Percentiles rank a stretch among this genome's conserved stretches.
Conservation (phyloP, 1,140 invertebrate species). For the Latrodectus geometricus region DNA sequence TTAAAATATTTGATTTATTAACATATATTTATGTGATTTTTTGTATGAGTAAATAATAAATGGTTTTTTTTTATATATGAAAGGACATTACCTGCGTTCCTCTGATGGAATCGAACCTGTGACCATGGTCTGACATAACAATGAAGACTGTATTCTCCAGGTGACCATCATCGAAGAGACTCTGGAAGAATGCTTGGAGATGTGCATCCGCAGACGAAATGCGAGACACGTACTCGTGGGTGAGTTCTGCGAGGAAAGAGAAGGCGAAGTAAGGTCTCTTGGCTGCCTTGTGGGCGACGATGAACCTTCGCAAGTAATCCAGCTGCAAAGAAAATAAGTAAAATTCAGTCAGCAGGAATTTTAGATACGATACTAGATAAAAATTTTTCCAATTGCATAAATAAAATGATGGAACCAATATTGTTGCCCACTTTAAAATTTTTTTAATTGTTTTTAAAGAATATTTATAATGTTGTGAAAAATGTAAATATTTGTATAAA, state of each 20-base stretch:
- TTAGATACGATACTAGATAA: too few species aligned
- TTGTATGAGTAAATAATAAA: not conserved
- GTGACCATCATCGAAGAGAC: conserved; percentile 57
- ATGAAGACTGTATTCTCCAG: conserved; percentile 65
- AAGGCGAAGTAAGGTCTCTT: conserved; percentile 67
- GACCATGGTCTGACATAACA: conserved; percentile 66
- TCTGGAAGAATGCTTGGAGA: conserved; percentile 62
- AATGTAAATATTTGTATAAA: too few species aligned
- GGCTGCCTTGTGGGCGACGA: not conserved
- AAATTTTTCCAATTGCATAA: too few species aligned
- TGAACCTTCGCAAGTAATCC: conserved; percentile 28
- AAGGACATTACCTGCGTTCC: conserved; percentile 40
- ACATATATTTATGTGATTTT: too few species aligned
- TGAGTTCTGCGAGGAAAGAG: conserved; percentile 61
- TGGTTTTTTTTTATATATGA: not conserved
- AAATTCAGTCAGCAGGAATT: not conserved
- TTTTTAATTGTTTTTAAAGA: not conserved
- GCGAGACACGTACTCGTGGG: conserved; percentile 47
- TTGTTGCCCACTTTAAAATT: not conserved
- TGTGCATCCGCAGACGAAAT: conserved; percentile 63
- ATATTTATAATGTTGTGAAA: too few species aligned
- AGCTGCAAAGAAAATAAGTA: conserved; percentile 24
- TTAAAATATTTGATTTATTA: too few species aligned
- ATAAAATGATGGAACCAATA: too few species aligned
- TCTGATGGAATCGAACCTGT: conserved; percentile 64